Evolutionary conservation across 1,140 invertebrate species (phyloP).

Genomic region (Pygmarrhopalites habei): DNA sequence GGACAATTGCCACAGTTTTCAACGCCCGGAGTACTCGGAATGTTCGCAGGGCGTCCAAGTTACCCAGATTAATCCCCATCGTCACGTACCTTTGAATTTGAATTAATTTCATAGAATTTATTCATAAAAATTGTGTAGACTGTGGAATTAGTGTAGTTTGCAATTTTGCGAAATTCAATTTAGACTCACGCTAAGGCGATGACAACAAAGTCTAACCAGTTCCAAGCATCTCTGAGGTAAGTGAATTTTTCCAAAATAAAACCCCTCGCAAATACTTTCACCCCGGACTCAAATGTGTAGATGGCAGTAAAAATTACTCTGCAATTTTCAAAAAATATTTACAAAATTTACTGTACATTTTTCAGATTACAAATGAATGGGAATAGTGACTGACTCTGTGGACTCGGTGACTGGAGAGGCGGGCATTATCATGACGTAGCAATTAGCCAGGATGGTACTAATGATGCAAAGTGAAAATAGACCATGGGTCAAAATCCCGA

Average conservation of each 20-base stretch:
- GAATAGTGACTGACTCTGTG: slow-evolving; percentile 73
- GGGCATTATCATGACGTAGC: slow-evolving; percentile 96
- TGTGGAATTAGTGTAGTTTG: too few species aligned
- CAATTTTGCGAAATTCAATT: too few species aligned
- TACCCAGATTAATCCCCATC: slow-evolving; percentile 96
- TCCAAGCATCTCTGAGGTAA: slow-evolving; percentile 99
- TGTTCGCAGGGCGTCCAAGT: slow-evolving; percentile 94
- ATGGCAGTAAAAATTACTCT: slow-evolving; percentile 99
- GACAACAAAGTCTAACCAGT: slow-evolving; percentile 99
- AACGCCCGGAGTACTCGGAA: slow-evolving; percentile 97
- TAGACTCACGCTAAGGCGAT: slow-evolving; percentile 99
- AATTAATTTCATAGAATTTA: neutral
- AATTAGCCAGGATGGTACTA: slow-evolving; percentile 93
- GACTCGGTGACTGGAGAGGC: slow-evolving; percentile 85
- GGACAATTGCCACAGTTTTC: slow-evolving; percentile 98
- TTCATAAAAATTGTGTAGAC: neutral
- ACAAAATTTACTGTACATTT: too few species aligned
- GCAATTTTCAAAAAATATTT: slow-evolving; percentile 19
- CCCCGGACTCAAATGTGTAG: slow-evolving; percentile 97
- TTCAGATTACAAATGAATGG: too few species aligned
- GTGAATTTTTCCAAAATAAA: slow-evolving; percentile 98
- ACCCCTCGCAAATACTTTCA: slow-evolving; percentile 98
- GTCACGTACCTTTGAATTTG: slow-evolving; percentile 90
- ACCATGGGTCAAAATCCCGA: slow-evolving; percentile 96
- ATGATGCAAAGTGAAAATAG: slow-evolving; percentile 97